phyloP scores from a whole-genome alignment of 2,888 invertebrate species.

The Catocala nupta region DNA sequence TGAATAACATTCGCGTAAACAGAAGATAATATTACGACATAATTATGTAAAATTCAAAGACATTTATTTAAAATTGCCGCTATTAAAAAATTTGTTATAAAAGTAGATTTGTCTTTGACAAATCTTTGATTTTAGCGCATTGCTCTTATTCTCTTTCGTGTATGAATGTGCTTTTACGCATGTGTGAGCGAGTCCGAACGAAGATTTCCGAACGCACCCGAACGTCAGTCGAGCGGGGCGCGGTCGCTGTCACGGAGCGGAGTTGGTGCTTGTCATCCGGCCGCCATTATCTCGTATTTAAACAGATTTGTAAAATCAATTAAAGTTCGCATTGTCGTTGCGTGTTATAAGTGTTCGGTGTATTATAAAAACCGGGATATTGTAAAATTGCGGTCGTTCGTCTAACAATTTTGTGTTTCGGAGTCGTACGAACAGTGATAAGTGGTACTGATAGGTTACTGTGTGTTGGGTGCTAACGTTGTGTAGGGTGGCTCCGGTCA shows the following conservation, averaged over 20 bases:
- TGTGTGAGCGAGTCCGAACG: constrained; percentile 85
- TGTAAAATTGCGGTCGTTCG: constrained; percentile 55
- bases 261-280: constrained; percentile 88
- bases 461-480: constrained; percentile 79
- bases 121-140: constrained; percentile 61
- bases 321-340: constrained; percentile 77
- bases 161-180: constrained; percentile 76
- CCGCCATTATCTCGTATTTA: constrained; percentile 89
- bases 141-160: constrained; percentile 73
- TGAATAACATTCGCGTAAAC: too few relatives aligned
- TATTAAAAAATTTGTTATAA: constrained; percentile 22
- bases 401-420: constrained; percentile 55
- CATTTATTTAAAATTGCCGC: constrained; percentile 43
- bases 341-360: constrained; percentile 72
- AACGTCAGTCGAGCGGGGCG: constrained; percentile 88
- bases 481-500: constrained; percentile 82
- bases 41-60: constrained; percentile 7
- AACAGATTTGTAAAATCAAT: constrained; percentile 85
- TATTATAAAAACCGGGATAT: constrained; percentile 61
- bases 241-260: constrained; percentile 88
- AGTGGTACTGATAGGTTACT: constrained; percentile 83
- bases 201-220: constrained; percentile 81
- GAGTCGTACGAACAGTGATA: constrained; percentile 69
- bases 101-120: constrained; percentile 57
- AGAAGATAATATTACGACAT: too few relatives aligned